These are phyloP conservation scores for Myocastor coypus DNA, from an alignment of 2,113 vertebrate species.

Conservation along the genomic window DNA sequence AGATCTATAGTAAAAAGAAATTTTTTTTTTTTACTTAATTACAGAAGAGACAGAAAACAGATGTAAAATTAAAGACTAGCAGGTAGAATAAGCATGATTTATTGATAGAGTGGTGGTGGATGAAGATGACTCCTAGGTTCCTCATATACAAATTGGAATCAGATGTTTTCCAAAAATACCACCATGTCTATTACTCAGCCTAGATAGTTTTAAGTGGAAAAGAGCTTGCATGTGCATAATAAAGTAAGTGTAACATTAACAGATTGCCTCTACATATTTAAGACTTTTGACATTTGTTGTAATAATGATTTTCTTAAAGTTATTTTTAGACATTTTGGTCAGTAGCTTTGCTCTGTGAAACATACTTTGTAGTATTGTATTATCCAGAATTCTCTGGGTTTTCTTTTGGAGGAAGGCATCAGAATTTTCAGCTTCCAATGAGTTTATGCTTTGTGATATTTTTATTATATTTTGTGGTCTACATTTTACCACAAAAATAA, in stretches of 20 bases:
- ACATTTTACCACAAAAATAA: slow-evolving; percentile 18
- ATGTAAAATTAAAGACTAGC: slow-evolving; percentile 14
- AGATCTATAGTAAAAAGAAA: background rate
- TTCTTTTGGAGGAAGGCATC: background rate
- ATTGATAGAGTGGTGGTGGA: background rate
- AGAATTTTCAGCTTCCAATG: slow-evolving; percentile 23
- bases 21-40: background rate
- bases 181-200: background rate
- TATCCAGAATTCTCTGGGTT: background rate
- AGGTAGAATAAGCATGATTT: background rate
- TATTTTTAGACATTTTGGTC: background rate
- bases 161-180: background rate
- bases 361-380: background rate
- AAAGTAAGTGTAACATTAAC: background rate
- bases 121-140: background rate
- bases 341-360: background rate
- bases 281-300: slow-evolving; percentile 35
- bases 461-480: slow-evolving; percentile 51
- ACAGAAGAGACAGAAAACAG: background rate
- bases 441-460: background rate
- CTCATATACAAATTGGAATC: background rate
- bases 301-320: slow-evolving; percentile 6
- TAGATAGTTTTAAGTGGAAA: background rate
- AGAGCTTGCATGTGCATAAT: background rate
- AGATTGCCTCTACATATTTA: background rate